A percentile compares a stretch with the other conserved stretches of the same genome.
Conservation (phyloP, 2,888 invertebrate genomes). For the Xestoiulus laeticollis region DNA sequence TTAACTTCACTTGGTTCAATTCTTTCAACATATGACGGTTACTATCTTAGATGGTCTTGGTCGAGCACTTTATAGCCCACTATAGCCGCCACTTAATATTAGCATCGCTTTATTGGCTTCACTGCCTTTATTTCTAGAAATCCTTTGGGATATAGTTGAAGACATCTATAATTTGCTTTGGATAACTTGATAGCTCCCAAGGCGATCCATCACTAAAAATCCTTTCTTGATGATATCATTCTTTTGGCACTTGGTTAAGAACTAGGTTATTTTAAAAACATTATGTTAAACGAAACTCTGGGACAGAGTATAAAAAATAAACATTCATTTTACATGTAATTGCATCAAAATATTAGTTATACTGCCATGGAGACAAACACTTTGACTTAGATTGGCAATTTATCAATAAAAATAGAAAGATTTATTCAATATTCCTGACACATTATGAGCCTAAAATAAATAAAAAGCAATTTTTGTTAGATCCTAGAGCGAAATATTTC, state of each 20-base stretch:
- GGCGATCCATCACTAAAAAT: conserved; percentile 29
- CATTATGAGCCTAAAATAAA: not conserved
- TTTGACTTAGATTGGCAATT: not conserved
- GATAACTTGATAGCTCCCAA: conserved; percentile 39
- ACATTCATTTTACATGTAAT: no score
- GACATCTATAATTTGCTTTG: conserved; percentile 3
- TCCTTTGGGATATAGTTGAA: not conserved
- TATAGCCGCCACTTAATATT: conserved; percentile 40
- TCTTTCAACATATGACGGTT: not conserved
- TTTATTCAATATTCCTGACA: not conserved
- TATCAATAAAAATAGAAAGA: not conserved
- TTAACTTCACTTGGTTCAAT: not conserved
- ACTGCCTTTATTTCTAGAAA: conserved; percentile 41
- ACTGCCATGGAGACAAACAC: not conserved
- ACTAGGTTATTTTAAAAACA: not conserved
- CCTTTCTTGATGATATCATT: not conserved
- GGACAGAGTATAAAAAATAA: not conserved
- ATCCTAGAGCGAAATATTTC: not conserved
- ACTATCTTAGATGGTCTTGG: not conserved
- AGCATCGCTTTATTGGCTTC: conserved; percentile 31
- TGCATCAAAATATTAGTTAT: not conserved
- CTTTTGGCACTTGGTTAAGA: not conserved
- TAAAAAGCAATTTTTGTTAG: not conserved
- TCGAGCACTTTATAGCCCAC: conserved; percentile 36
- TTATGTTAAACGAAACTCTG: not conserved